A percentile compares a stretch with the other conserved stretches of the same genome.
Conservation (phyloP, 1,140 invertebrate genomes). For the Euwallacea fornicatus region DNA sequence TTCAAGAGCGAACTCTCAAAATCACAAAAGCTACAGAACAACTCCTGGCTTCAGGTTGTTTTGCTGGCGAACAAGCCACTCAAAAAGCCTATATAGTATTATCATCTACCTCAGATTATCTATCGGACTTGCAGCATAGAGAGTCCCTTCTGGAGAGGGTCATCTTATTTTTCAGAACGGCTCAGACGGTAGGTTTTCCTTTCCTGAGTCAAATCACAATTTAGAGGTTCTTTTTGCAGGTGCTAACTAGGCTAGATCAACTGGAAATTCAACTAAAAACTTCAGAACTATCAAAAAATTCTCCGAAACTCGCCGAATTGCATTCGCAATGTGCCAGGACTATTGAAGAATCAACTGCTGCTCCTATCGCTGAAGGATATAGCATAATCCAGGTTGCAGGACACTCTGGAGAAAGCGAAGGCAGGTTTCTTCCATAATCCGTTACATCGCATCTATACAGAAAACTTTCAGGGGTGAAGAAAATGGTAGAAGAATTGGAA, state of each 20-base stretch:
- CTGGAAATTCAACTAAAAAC: conserved; percentile 75
- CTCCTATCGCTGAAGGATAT: conserved; percentile 71
- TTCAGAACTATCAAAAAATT: conserved; percentile 64
- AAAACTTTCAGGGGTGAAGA: conserved; percentile 54
- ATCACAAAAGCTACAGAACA: conserved; percentile 79
- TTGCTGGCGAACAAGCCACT: conserved; percentile 71
- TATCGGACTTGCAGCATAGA: conserved; percentile 71
- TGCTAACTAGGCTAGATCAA: conserved; percentile 74
- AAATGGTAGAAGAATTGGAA: conserved; percentile 73
- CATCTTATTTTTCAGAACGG: conserved; percentile 73
- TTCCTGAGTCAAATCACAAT: background rate
- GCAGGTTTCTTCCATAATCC: conserved; percentile 1
- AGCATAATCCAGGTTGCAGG: conserved; percentile 71
- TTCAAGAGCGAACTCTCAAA: conserved; percentile 75
- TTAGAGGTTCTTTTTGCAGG: conserved; percentile 55
- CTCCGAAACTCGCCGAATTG: conserved; percentile 65
- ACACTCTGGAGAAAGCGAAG: conserved; percentile 33
- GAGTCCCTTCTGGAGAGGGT: conserved; percentile 68
- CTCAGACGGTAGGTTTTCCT: conserved; percentile 62
- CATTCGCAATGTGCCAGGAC: conserved; percentile 65
- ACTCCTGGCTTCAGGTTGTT: conserved; percentile 68
- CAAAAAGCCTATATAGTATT: conserved; percentile 72
- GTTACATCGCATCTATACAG: background rate
- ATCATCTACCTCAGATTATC: conserved; percentile 72
- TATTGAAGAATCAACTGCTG: conserved; percentile 67